Conservation (phyloP, 2,797 vertebrate species). For the Falco columbarius region DNA sequence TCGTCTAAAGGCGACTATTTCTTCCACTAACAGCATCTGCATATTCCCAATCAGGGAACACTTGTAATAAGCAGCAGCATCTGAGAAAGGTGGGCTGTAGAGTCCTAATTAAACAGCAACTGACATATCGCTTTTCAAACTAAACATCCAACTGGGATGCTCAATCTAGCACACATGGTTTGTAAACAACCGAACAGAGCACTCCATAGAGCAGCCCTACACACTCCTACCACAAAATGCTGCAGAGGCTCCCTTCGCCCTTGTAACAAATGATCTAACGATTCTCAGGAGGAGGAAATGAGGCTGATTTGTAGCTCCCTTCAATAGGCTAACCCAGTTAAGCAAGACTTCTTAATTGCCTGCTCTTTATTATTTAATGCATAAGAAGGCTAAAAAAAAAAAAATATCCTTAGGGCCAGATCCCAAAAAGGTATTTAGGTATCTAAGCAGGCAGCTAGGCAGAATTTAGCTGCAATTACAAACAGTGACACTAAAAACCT, state of each 20-base stretch:
- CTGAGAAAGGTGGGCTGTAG: slow-evolving; percentile 9
- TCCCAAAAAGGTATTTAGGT: neutral
- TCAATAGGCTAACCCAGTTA: slow-evolving; percentile 13
- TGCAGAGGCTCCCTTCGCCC: neutral
- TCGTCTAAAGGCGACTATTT: neutral
- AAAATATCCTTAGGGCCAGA: neutral
- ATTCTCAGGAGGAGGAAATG: slow-evolving; percentile 41
- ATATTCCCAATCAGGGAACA: neutral
- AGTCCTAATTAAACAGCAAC: slow-evolving; percentile 25
- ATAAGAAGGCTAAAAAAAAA: neutral
- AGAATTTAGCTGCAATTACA: slow-evolving; percentile 16
- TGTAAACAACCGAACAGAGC: slow-evolving; percentile 41
- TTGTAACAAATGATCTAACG: slow-evolving; percentile 43
- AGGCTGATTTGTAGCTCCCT: slow-evolving; percentile 41
- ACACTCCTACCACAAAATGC: neutral
- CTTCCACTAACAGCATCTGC: neutral
- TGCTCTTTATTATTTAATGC: slow-evolving; percentile 28
- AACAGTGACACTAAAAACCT: neutral
- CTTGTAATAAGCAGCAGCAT: slow-evolving; percentile 21
- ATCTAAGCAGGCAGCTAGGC: neutral
- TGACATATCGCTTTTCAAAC: slow-evolving; percentile 25
- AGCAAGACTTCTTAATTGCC: slow-evolving; percentile 41
- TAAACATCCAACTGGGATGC: slow-evolving; percentile 48
- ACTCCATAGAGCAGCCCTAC: neutral
- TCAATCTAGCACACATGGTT: neutral